Evolutionary conservation across 2,113 vertebrate genomes (phyloP).

Genomic region (Anseranas semipalmata): DNA sequence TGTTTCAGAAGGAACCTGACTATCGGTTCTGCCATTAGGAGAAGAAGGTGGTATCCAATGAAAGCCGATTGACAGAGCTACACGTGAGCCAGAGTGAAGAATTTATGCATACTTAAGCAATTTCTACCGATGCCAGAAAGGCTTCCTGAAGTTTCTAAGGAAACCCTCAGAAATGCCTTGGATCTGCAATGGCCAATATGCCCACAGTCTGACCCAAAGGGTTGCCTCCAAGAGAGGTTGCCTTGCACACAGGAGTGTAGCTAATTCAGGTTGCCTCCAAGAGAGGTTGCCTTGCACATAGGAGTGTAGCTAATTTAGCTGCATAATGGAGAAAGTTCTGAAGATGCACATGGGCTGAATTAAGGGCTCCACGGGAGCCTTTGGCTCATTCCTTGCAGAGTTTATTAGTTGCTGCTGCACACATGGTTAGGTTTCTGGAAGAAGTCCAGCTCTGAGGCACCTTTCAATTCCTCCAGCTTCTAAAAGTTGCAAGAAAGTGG

Average conservation of each 20-base stretch:
- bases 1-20: not conserved
- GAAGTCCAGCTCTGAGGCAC: constrained; percentile 56
- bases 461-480: constrained; percentile 7
- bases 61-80: not conserved
- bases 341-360: constrained; percentile 67
- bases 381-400: constrained; percentile 37
- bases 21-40: not conserved
- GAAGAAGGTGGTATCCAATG: not conserved
- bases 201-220: not conserved
- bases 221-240: not conserved
- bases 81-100: not conserved
- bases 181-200: not conserved
- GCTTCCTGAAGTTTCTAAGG: not conserved
- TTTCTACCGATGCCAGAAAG: constrained; percentile 47
- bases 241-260: not conserved
- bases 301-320: constrained; percentile 23
- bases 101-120: constrained; percentile 31
- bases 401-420: constrained; percentile 58
- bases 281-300: not conserved
- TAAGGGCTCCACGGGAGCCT: constrained; percentile 20
- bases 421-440: constrained; percentile 58
- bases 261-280: constrained; percentile 11
- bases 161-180: not conserved
- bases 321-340: constrained; percentile 5
- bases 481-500: constrained; percentile 32